Conservation (phyloP, 2,113 vertebrate genomes). For the Bufo gargarizans region DNA sequence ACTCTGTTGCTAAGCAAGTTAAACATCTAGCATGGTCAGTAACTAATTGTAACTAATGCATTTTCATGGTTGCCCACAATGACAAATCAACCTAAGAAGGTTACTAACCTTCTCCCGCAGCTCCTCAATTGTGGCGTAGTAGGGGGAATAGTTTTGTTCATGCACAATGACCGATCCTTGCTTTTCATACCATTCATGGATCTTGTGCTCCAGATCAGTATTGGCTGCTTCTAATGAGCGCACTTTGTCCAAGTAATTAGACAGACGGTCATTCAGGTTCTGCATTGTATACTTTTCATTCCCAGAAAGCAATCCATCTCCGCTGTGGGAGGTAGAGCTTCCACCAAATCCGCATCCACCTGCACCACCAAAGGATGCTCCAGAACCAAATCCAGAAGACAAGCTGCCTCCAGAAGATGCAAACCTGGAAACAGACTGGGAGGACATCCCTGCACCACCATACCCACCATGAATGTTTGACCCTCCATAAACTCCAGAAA, state of each 20-base stretch:
- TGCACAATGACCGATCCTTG: slow-evolving; percentile 67
- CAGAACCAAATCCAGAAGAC: slow-evolving; percentile 47
- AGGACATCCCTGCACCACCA: slow-evolving; percentile 59
- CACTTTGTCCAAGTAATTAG: slow-evolving; percentile 81
- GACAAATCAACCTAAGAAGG: neutral
- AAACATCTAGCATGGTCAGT: neutral
- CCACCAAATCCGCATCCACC: slow-evolving; percentile 20
- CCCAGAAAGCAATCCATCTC: slow-evolving; percentile 71
- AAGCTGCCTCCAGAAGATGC: slow-evolving; percentile 60
- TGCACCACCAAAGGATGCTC: slow-evolving; percentile 54
- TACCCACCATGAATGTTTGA: slow-evolving; percentile 26
- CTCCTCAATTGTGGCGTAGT: slow-evolving; percentile 73
- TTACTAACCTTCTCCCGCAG: slow-evolving; percentile 74
- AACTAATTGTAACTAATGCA: neutral
- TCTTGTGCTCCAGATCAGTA: slow-evolving; percentile 75
- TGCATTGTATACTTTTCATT: slow-evolving; percentile 88
- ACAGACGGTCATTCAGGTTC: slow-evolving; percentile 89
- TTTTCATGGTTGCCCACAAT: neutral
- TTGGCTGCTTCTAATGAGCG: slow-evolving; percentile 76
- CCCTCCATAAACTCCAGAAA: slow-evolving; percentile 23
- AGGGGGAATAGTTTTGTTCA: slow-evolving; percentile 68
- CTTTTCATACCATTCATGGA: slow-evolving; percentile 76
- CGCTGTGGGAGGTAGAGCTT: slow-evolving; percentile 48
- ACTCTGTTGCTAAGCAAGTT: neutral
- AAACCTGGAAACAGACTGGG: slow-evolving; percentile 58